phyloP scores from a whole-genome alignment of 2,888 invertebrate species.

The Phortica magna region DNA sequence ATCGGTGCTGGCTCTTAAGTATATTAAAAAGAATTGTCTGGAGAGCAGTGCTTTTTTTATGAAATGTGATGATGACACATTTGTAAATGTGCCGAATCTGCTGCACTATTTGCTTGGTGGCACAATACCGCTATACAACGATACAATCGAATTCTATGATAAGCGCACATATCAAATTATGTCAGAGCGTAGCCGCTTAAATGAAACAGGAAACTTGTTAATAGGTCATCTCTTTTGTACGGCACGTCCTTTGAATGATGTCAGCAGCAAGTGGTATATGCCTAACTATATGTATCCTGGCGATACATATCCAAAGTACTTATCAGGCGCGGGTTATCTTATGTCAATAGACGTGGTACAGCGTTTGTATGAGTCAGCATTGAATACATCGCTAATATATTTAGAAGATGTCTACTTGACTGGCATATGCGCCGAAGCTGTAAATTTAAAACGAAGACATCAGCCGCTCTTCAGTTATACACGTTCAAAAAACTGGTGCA shows the following conservation, averaged over 20 bases:
- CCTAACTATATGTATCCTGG: conserved; percentile 88
- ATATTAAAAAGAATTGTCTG: conserved; percentile 85
- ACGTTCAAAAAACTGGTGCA: conserved; percentile 78
- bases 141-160: conserved; percentile 74
- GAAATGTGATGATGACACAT: conserved; percentile 93
- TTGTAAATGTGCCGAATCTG: conserved; percentile 87
- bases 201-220: conserved; percentile 80
- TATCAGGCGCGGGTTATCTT: conserved; percentile 90
- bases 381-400: conserved; percentile 85
- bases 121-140: conserved; percentile 77
- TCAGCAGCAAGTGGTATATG: conserved; percentile 89
- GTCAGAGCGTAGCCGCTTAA: conserved; percentile 68
- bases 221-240: conserved; percentile 89
- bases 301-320: conserved; percentile 86
- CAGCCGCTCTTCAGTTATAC: conserved; percentile 82
- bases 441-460: conserved; percentile 81
- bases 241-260: conserved; percentile 86
- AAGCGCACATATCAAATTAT: conserved; percentile 64
- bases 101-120: conserved; percentile 79
- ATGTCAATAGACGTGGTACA: conserved; percentile 84
- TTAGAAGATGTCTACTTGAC: conserved; percentile 89
- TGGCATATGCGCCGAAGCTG: conserved; percentile 84
- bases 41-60: conserved; percentile 83
- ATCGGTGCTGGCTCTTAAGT: conserved; percentile 90
- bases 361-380: conserved; percentile 83